phyloP scores from a whole-genome alignment of 2,113 vertebrate species.

The Ptychochromis oligacanthus region DNA sequence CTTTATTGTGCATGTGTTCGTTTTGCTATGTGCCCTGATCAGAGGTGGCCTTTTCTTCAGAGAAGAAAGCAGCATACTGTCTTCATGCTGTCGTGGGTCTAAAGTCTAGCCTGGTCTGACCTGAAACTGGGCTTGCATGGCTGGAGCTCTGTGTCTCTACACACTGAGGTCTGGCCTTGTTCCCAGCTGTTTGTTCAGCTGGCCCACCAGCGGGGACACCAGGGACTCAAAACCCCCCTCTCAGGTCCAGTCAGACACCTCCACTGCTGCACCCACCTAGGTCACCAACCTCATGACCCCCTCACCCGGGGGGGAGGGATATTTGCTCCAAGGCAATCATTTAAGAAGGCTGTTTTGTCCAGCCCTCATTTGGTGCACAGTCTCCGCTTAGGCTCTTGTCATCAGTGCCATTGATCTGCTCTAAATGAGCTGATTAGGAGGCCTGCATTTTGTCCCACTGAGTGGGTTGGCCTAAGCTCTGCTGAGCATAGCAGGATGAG shows the following conservation, averaged over 20 bases:
- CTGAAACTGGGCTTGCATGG: conserved; percentile 47
- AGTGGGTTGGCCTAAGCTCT: conserved; percentile 55
- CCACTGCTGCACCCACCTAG: conserved; percentile 67
- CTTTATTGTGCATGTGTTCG: conserved; percentile 11
- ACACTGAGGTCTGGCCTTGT: conserved; percentile 74
- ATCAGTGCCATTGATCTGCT: conserved; percentile 77
- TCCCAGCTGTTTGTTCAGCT: conserved; percentile 83
- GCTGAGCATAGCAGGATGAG: conserved; percentile 42
- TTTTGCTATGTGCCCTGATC: conserved; percentile 39
- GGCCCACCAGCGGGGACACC: conserved; percentile 74
- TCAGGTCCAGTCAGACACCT: conserved; percentile 68
- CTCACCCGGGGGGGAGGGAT: conserved; percentile 61
- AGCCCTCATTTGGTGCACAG: conserved; percentile 46
- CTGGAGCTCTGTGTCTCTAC: conserved; percentile 59
- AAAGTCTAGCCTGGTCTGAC: conserved; percentile 39
- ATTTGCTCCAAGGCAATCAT: conserved; percentile 75
- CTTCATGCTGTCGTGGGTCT: conserved; percentile 40
- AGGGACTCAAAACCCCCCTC: conserved; percentile 49
- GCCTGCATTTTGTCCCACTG: conserved; percentile 73
- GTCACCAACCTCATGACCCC: conserved; percentile 76
- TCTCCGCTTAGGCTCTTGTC: conserved; percentile 65
- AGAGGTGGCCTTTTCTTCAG: conserved; percentile 45
- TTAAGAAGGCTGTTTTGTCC: conserved; percentile 80
- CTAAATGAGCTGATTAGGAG: conserved; percentile 80
- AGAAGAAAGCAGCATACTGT: conserved; percentile 75